phyloP scores from a whole-genome alignment of 2,113 vertebrate genomes.

The Sinocyclocheilus maitianheensis region DNA sequence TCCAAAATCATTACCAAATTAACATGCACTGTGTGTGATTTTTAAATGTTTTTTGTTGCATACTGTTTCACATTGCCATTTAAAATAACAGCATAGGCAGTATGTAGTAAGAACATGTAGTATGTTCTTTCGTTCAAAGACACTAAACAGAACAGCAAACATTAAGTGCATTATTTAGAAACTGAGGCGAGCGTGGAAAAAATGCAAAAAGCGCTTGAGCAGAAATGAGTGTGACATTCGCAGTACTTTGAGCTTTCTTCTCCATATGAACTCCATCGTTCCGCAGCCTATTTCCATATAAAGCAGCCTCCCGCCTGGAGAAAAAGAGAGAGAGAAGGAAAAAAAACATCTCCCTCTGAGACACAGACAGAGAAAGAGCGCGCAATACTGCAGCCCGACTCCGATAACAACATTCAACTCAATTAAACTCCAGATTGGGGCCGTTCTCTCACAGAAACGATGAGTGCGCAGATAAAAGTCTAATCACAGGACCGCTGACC shows the following conservation, averaged over 20 bases:
- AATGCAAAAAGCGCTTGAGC: not conserved
- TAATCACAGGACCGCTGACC: constrained; percentile 24
- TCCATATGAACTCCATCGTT: not conserved
- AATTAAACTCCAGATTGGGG: constrained; percentile 27
- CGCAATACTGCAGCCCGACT: not conserved
- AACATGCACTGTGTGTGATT: not conserved
- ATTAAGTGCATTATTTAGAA: constrained; percentile 34
- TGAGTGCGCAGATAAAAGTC: not conserved
- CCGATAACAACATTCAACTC: constrained; percentile 28
- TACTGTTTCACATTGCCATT: not conserved
- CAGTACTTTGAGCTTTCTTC: constrained; percentile 19
- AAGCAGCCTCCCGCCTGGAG: constrained; percentile 34
- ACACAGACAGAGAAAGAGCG: constrained; percentile 7
- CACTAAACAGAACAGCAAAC: constrained; percentile 13
- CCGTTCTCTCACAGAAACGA: constrained; percentile 20
- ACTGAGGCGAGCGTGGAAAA: not conserved
- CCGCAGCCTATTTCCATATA: constrained; percentile 36
- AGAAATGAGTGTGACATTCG: constrained; percentile 19
- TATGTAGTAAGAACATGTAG: not conserved
- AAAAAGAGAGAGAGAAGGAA: not conserved
- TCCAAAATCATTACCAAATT: not conserved
- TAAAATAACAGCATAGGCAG: not conserved
- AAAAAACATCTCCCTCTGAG: constrained; percentile 23
- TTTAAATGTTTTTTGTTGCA: not conserved
- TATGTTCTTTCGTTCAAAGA: not conserved